Conservation (phyloP, 2,888 invertebrate genomes). For the Cactoblastis cactorum region DNA sequence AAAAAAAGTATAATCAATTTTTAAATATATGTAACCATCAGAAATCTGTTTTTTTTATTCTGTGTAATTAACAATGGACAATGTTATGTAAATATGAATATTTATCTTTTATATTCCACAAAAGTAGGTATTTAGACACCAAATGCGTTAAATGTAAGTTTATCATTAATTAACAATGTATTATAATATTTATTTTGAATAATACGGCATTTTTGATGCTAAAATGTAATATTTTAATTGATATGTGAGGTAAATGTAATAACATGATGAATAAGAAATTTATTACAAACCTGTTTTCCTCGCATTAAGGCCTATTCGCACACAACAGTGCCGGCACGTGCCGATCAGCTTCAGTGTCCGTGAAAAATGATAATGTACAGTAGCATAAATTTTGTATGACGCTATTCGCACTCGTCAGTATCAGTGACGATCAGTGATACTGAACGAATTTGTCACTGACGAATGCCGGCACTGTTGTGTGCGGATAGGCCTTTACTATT, state of each 20-base stretch:
- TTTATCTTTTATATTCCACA: slow-evolving; percentile 23
- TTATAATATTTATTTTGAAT: slow-evolving; percentile 25
- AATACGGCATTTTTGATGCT: background rate
- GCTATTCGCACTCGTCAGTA: too few relatives aligned
- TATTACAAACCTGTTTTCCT: too few relatives aligned
- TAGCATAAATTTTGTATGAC: too few relatives aligned
- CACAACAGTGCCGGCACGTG: too few relatives aligned
- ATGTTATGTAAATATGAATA: slow-evolving; percentile 23
- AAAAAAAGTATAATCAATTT: background rate
- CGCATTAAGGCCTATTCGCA: too few relatives aligned
- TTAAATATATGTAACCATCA: background rate
- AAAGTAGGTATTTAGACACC: slow-evolving; percentile 26
- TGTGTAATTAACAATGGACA: slow-evolving; percentile 14
- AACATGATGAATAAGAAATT: too few relatives aligned
- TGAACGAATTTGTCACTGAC: too few relatives aligned
- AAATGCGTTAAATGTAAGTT: slow-evolving; percentile 27
- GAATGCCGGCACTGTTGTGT: too few relatives aligned
- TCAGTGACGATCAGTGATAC: too few relatives aligned
- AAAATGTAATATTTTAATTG: slow-evolving; percentile 22
- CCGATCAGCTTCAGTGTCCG: too few relatives aligned
- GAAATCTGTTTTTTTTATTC: slow-evolving; percentile 14
- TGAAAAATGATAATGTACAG: too few relatives aligned
- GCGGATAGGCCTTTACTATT: too few relatives aligned
- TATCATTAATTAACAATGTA: slow-evolving; percentile 17
- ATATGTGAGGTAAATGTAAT: slow-evolving; percentile 17